Percentiles rank a stretch among this genome's conserved stretches.
These are phyloP conservation scores for Gallinago jamesoni DNA, from an alignment of 2,113 vertebrate genomes.

Conservation along the genomic window DNA sequence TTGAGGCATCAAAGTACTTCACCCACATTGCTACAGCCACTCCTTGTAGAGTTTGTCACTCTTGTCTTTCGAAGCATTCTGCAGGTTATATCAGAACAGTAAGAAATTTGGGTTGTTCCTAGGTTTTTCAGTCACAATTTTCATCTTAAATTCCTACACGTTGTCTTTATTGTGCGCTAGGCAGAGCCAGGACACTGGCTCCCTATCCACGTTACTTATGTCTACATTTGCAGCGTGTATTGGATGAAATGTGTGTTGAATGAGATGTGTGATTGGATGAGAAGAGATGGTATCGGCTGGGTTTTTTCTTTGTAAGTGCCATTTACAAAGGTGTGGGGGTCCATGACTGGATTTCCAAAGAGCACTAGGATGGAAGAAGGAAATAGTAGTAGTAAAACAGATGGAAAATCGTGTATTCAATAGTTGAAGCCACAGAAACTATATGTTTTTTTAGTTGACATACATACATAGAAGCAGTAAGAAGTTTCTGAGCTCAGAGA, in stretches of 20 bases:
- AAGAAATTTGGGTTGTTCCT: background rate
- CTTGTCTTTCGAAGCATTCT: background rate
- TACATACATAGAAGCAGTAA: background rate
- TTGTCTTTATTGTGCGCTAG: background rate
- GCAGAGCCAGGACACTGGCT: background rate
- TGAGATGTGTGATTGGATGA: background rate
- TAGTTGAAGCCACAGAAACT: background rate
- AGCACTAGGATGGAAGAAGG: background rate
- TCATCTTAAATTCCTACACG: background rate
- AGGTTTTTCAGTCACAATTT: background rate
- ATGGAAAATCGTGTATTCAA: background rate
- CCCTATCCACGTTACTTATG: rapidly evolving
- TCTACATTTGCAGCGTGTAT: background rate
- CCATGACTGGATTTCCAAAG: background rate
- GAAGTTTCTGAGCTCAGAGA: background rate
- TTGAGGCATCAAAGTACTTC: background rate
- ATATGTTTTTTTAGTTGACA: background rate
- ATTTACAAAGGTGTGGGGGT: background rate
- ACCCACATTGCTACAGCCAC: background rate
- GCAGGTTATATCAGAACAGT: background rate
- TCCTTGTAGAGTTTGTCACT: background rate
- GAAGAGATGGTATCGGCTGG: background rate
- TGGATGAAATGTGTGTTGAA: too few relatives aligned
- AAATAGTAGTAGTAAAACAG: background rate
- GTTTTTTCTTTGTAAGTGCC: background rate